Base-by-base conservation (phyloP, 1,140 invertebrate genomes). In the Eumeta japonica region DNA sequence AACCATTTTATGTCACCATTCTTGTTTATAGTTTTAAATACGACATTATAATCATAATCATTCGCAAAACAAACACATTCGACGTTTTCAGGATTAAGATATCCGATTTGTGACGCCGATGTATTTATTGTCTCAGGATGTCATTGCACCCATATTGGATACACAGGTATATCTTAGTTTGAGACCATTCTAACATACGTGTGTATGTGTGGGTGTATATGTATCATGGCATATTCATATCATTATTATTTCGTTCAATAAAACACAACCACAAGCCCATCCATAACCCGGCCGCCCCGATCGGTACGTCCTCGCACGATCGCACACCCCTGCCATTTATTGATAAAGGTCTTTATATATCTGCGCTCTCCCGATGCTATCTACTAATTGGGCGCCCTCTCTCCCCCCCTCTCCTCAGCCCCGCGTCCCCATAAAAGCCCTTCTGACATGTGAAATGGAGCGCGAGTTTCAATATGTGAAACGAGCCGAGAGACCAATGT, bases 381-480 rank as follows among this genome's bases (percentile, higher is more conserved):
- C 50, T 46, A 37, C 48, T 53, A 53, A 56, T 56, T 56, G 53
- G 41, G 37, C 28, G 44, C 36, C 40, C 43, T 45, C 44, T 40
- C 28, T 44, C 36, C 40, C 43, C 46, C 47, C 45, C 50, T 51
- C 51, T 53, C 44, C 33, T 37, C 37, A 42, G 42, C 47, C 32
- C 39, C 50, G 53, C 53, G 47, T 46, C 43, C 41, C 49, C 53
- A 53, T 48, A 47, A 51, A 53, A 56, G 53, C 48, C 45, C 40
- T 52, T 50, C 53, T 53, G 53, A 50, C 45, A 46, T 43, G 37
- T 28, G 48, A 41, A 49, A 51, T 49, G 43, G 44, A 38, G 38
- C 39, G 18, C n/a, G 30, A 20, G 32, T 11, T 40, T 38, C 30
- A 35, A 50, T 54, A 43, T 40, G 41, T 38, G 50, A 41, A 51